Evolutionary conservation across 2,113 vertebrate genomes (phyloP).

Genomic region (Xiphorhynchus elegans): DNA sequence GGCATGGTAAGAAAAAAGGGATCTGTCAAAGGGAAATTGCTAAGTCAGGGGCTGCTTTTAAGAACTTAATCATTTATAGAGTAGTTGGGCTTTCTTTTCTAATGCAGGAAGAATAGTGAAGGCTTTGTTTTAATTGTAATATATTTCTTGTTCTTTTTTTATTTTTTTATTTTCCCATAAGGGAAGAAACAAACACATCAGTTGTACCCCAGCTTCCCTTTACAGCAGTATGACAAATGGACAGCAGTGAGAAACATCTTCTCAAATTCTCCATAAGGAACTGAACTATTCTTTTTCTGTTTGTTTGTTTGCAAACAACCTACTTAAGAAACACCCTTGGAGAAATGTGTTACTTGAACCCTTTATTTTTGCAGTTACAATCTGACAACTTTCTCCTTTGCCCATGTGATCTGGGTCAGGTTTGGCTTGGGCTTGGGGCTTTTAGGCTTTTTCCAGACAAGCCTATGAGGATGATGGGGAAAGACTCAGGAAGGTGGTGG

Average conservation of each 20-base stretch:
- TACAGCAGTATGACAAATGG: background rate
- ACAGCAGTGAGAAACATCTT: background rate
- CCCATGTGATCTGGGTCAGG: background rate
- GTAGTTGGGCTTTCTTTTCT: background rate
- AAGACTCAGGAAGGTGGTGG: background rate
- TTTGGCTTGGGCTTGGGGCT: background rate
- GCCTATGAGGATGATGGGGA: background rate
- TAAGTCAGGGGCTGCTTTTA: background rate
- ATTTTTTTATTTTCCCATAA: background rate
- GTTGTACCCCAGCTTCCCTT: background rate
- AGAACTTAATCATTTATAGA: background rate
- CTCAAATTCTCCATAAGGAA: background rate
- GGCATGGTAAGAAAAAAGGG: background rate
- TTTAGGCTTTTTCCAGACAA: background rate
- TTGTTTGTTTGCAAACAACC: background rate
- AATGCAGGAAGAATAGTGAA: background rate
- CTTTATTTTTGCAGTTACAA: background rate
- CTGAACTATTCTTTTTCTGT: background rate
- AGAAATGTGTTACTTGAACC: background rate
- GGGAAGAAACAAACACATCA: background rate
- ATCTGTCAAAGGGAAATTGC: background rate
- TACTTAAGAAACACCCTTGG: background rate
- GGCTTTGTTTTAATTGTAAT: background rate
- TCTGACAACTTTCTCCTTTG: background rate
- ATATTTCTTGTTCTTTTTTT: background rate